Conservation (phyloP, 92 coral and sea anemone genomes). For the Metridium senile region DNA sequence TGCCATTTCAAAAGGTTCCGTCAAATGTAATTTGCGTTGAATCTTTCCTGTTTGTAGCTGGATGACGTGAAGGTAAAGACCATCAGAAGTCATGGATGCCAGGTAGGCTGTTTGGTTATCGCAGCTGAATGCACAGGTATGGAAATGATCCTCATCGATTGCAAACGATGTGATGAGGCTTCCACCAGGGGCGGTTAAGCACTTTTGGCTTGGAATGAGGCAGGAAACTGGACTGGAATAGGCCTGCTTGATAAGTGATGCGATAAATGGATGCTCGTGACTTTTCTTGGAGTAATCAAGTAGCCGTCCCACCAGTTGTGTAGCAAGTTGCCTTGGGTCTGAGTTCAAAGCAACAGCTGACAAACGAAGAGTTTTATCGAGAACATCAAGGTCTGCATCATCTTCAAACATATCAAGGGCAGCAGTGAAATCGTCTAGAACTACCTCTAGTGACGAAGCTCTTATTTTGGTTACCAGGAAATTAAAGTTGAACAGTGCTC, state of each 20-base stretch:
- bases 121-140: conserved; percentile 76
- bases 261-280: conserved; percentile 39
- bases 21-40: conserved; percentile 68
- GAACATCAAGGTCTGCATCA: conserved; percentile 65
- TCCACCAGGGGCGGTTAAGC: conserved; percentile 90
- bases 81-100: conserved; percentile 50
- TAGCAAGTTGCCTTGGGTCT: conserved; percentile 84
- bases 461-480: conserved; percentile 89
- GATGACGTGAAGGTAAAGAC: conserved; percentile 56
- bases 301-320: conserved; percentile 89
- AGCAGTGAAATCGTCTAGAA: conserved; percentile 75
- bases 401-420: conserved; percentile 60
- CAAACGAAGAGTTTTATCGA: conserved; percentile 76
- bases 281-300: conserved; percentile 35
- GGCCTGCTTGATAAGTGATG: conserved; percentile 65
- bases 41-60: conserved; percentile 68
- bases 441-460: conserved; percentile 63
- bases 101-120: conserved; percentile 73
- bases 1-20: conserved; percentile 73
- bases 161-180: conserved; percentile 75
- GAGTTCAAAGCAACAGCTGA: conserved; percentile 73
- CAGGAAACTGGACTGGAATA: conserved; percentile 76
- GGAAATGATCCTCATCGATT: conserved; percentile 51
- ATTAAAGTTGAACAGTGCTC: conserved; percentile 76
- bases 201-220: conserved; percentile 78